Conservation (phyloP, 2,113 vertebrate species). For the Chloropsis cyanopogon region DNA sequence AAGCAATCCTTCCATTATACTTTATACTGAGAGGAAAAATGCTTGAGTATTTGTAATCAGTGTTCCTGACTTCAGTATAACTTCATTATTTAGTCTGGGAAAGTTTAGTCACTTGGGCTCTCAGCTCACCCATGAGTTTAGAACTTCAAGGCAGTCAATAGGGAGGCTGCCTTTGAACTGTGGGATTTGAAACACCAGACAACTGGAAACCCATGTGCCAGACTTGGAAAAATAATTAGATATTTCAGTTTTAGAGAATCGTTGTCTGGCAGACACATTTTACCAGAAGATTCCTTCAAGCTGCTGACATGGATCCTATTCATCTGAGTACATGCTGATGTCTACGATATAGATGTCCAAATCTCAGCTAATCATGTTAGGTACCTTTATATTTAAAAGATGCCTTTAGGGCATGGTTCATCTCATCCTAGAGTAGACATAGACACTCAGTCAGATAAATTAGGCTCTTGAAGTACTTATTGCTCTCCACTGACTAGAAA, state of each 20-base stretch:
- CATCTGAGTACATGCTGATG: background rate
- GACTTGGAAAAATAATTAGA: background rate
- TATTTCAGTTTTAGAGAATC: background rate
- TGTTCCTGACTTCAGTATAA: background rate
- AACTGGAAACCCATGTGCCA: background rate
- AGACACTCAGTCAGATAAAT: conserved; percentile 9
- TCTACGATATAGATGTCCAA: conserved; percentile 13
- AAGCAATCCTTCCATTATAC: background rate
- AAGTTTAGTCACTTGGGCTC: background rate
- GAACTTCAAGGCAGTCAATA: background rate
- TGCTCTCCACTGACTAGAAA: conserved; percentile 25
- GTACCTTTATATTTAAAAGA: conserved; percentile 12
- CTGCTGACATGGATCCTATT: background rate
- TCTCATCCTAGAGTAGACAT: background rate
- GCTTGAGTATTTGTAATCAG: background rate
- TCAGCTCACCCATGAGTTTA: background rate
- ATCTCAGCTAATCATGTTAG: background rate
- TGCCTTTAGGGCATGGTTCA: conserved; percentile 12
- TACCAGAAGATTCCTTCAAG: background rate
- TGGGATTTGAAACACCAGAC: background rate
- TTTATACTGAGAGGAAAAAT: background rate
- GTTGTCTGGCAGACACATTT: background rate
- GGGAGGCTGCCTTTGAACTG: background rate
- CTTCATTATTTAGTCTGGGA: background rate
- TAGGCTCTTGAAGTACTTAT: conserved; percentile 1